Base-by-base conservation (phyloP, 2,888 invertebrate species). In the Omphaloscelis lunosa region DNA sequence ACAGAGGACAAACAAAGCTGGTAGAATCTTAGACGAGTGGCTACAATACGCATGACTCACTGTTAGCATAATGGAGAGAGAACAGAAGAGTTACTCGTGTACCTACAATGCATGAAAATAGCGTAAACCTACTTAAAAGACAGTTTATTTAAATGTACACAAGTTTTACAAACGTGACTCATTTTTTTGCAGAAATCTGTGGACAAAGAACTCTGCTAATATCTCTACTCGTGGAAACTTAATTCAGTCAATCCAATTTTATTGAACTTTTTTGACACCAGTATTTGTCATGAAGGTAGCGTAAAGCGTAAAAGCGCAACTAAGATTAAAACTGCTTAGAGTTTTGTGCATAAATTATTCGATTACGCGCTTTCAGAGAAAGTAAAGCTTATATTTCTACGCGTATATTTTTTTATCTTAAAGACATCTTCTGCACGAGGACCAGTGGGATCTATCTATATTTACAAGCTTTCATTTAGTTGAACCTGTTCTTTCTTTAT, bases 11-110 rank as follows among this genome's bases (percentile, higher is more conserved):
- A 78, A 84, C 86, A 79, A 83, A 79, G 86, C 79, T 41, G 27
- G 61, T 51, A 72, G 72, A 34, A 41, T 74, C 56, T 69, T 17
- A 76, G 77, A 75, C 70, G 83, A 83, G 86, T 67, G 62, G 48
- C 34, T 63, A 17, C 72, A 72, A 58, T 39, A 85, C 73, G 86
- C 84, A 67, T 83, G 86, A 86, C 53, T 84, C 84, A 86, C 48
- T 45, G 20, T 1, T 11, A 56, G 27, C 51, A 69, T 45, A 27
- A 62, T 27, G 39, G n/a, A 58, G 48, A 34, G n/a, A 53, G 29
- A 20, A 51, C 51, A 67, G 80, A 83, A 70, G 29, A 15, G 15
- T 23, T 2, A 85, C 48, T 61, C 0, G 65, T 27, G 27, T 68
- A 15, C 20, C 20, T 23, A 56, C 12, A n/a, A 45, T 29, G 17